Evolutionary conservation across 2,888 invertebrate species (phyloP).

Genomic region (Phengaris alcon): DNA sequence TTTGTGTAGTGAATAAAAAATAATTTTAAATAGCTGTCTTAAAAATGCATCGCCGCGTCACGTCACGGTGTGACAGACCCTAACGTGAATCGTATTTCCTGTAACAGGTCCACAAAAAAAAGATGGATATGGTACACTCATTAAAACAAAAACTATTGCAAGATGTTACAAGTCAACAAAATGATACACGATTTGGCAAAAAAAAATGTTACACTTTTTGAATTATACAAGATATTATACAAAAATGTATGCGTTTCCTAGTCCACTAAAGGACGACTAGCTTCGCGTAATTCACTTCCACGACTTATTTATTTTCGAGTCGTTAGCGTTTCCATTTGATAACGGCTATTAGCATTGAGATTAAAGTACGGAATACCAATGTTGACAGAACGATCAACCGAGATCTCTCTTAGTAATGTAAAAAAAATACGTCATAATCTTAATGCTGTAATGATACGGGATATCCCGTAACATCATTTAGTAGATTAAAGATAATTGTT

Average conservation of each 20-base stretch:
- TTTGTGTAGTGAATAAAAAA: too few species aligned
- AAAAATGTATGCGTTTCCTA: neutral
- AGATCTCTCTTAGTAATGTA: neutral
- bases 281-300: neutral
- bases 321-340: neutral
- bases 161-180: too few species aligned
- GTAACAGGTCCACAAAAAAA: too few species aligned
- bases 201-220: neutral
- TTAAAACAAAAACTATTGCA: too few species aligned
- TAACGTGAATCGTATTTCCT: too few species aligned
- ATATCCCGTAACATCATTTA: neutral
- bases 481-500: neutral
- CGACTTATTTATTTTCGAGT: neutral
- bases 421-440: neutral
- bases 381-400: slow-evolving; percentile 8
- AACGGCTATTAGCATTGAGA: neutral
- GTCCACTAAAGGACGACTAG: neutral
- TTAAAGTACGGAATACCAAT: neutral
- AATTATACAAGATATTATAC: neutral
- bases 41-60: too few species aligned
- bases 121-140: too few species aligned
- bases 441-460: neutral
- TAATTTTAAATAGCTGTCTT: too few species aligned
- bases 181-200: too few species aligned
- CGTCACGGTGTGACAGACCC: too few species aligned